phyloP scores from a whole-genome alignment of 2,888 invertebrate genomes.

The Rhingia rostrata region DNA sequence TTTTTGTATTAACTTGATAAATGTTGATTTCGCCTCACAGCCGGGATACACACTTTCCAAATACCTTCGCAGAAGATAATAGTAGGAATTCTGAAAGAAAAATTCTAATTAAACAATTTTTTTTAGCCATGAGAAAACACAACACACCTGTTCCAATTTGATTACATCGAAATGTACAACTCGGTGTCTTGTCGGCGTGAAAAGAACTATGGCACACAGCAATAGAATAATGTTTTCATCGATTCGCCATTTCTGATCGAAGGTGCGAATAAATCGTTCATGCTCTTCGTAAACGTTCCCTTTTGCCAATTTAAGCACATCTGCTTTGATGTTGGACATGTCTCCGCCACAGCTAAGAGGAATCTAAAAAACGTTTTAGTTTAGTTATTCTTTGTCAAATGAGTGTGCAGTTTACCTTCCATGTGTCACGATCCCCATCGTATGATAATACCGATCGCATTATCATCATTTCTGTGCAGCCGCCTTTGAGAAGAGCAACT shows the following conservation, averaged over 20 bases:
- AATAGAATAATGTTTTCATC: conserved; percentile 96
- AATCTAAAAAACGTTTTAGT: conserved; percentile 84
- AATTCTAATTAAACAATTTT: background rate
- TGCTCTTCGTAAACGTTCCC: conserved; percentile 95
- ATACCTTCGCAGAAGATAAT: conserved; percentile 92
- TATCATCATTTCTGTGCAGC: conserved; percentile 98
- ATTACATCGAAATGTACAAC: conserved; percentile 93
- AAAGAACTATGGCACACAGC: conserved; percentile 94
- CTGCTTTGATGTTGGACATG: conserved; percentile 91
- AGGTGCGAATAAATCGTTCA: conserved; percentile 92
- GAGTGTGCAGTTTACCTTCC: conserved; percentile 87
- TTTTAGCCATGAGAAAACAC: background rate
- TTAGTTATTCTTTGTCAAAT: conserved; percentile 12
- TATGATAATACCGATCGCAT: conserved; percentile 96
- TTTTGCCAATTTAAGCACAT: conserved; percentile 94
- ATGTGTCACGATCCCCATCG: conserved; percentile 92
- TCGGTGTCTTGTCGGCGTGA: conserved; percentile 91
- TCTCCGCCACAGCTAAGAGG: conserved; percentile 89
- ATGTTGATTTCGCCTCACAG: conserved; percentile 94
- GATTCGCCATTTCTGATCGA: conserved; percentile 92
- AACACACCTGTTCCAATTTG: conserved; percentile 90
- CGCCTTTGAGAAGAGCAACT: conserved; percentile 88
- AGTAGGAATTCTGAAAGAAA: conserved; percentile 90
- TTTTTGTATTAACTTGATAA: conserved; percentile 94
- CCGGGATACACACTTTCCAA: conserved; percentile 92